phyloP scores from a whole-genome alignment of 1,140 invertebrate species.

The Meloidogyne floridensis region DNA sequence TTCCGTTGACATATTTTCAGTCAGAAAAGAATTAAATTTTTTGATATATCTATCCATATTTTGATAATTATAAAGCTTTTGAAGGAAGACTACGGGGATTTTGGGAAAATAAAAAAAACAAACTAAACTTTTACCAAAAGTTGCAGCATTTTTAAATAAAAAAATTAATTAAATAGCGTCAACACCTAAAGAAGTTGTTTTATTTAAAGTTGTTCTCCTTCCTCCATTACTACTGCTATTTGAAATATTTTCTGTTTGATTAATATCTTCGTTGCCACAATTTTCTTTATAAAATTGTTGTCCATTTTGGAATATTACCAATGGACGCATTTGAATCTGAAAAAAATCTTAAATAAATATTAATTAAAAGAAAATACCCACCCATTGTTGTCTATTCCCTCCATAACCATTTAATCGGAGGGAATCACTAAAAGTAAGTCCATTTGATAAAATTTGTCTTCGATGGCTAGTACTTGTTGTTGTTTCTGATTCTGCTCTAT shows the following conservation, averaged over 20 bases:
- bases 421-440: slow-evolving; percentile 7
- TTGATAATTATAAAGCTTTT: no score
- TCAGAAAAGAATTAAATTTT: no score
- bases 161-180: neutral
- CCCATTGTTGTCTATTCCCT: neutral
- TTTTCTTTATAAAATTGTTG: neutral
- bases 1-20: no score
- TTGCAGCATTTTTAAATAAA: no score
- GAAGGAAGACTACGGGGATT: no score
- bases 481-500: slow-evolving; percentile 9
- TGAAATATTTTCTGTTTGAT: neutral
- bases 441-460: neutral
- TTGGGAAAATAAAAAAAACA: no score
- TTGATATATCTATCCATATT: no score
- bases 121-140: no score
- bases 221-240: neutral
- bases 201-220: slow-evolving; percentile 6
- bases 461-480: neutral
- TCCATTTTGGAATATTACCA: neutral
- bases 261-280: neutral
- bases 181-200: slow-evolving; percentile 8
- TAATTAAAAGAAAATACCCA: neutral
- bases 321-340: neutral
- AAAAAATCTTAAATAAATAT: neutral
- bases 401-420: neutral